Evolutionary conservation across 2,113 vertebrate species (phyloP).

Genomic region (Chunga burmeisteri): DNA sequence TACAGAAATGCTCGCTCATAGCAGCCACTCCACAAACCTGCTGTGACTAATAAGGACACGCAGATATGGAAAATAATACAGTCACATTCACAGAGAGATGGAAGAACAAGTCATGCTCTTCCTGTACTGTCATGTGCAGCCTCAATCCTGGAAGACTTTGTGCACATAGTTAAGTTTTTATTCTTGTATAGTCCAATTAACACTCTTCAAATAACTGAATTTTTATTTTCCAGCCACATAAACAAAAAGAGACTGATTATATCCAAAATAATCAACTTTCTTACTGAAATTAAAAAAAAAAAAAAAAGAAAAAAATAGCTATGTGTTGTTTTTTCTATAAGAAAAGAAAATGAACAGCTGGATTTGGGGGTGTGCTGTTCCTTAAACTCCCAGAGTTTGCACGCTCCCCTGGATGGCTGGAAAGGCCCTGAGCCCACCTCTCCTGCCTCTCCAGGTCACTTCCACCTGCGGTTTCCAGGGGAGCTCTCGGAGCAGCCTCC

Average conservation of each 20-base stretch:
- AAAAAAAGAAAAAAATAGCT: neutral
- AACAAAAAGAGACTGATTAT: neutral
- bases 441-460: neutral
- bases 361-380: neutral
- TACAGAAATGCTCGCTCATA: neutral
- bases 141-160: neutral
- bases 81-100: neutral
- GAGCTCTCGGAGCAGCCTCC: neutral
- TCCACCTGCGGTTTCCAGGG: neutral
- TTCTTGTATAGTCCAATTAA: neutral
- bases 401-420: neutral
- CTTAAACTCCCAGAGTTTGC: neutral
- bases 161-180: neutral
- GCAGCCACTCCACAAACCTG: neutral
- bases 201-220: neutral
- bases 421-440: neutral
- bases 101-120: neutral
- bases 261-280: neutral
- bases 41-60: neutral
- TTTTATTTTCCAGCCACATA: neutral
- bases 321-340: constrained; percentile 21
- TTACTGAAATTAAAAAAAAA: neutral
- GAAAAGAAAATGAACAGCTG: constrained; percentile 44
- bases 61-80: neutral
- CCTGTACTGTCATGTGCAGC: neutral